A percentile compares a stretch with the other conserved stretches of the same genome.
Conservation (phyloP, 2,888 invertebrate species). For the Cephus pygmeus region DNA sequence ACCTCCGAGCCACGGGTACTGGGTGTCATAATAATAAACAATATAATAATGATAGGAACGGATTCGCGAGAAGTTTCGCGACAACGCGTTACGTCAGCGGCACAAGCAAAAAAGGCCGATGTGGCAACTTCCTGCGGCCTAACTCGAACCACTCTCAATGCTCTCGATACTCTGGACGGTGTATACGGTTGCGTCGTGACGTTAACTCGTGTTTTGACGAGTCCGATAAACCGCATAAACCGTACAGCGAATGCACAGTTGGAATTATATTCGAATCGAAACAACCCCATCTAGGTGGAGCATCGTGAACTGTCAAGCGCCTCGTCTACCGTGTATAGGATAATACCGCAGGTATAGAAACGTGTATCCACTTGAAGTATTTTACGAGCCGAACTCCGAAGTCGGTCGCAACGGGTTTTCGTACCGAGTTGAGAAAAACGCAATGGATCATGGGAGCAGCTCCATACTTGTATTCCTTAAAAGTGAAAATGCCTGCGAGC, state of each 20-base stretch:
- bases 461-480: not conserved
- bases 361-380: not conserved
- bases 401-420: not conserved
- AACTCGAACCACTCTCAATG: not conserved
- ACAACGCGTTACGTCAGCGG: not conserved
- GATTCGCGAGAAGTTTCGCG: not conserved
- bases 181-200: not conserved
- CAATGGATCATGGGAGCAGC: too few relatives aligned
- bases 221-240: not conserved
- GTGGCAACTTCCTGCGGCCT: not conserved
- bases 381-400: not conserved
- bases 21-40: not conserved
- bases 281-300: too few relatives aligned
- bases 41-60: not conserved
- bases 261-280: not conserved
- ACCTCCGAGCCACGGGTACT: not conserved
- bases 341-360: not conserved
- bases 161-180: not conserved
- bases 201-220: not conserved
- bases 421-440: too few relatives aligned
- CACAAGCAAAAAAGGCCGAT: not conserved
- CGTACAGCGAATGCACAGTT: not conserved
- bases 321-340: too few relatives aligned
- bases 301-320: too few relatives aligned
- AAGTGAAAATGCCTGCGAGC: not conserved